A percentile compares a stretch with the other conserved stretches of the same genome.
phyloP scores from a whole-genome alignment of 2,888 invertebrate genomes.

The Pristionchus japonicus region DNA sequence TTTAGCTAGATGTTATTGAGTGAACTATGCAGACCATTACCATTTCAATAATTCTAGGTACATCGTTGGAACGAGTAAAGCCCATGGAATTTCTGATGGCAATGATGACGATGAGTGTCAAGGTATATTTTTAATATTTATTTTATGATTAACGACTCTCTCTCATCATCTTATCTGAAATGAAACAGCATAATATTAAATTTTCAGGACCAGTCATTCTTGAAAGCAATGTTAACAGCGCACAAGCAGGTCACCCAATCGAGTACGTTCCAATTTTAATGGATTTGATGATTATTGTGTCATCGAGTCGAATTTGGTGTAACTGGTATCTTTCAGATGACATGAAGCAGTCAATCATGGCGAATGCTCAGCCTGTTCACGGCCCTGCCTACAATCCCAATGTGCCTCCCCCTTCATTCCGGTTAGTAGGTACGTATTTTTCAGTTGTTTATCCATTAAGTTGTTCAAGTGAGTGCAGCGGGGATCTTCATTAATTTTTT shows the following conservation, averaged over 20 bases:
- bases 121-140: background rate
- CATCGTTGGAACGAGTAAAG: slow-evolving; percentile 28
- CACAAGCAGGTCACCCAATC: slow-evolving; percentile 15
- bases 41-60: background rate
- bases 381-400: slow-evolving; percentile 40
- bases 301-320: no score
- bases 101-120: slow-evolving; percentile 45
- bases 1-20: background rate
- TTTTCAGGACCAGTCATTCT: slow-evolving; percentile 41
- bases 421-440: background rate
- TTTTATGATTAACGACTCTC: no score
- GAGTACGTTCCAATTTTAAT: no score
- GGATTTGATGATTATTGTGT: no score
- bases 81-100: slow-evolving; percentile 48
- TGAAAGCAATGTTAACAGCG: slow-evolving; percentile 32
- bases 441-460: background rate
- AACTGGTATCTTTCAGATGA: slow-evolving; percentile 33
- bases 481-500: no score
- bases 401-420: slow-evolving; percentile 29
- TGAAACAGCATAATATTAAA: background rate
- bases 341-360: slow-evolving; percentile 39
- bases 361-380: slow-evolving; percentile 40
- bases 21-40: background rate
- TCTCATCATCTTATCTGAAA: no score
- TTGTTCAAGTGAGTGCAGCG: no score